Evolutionary conservation across 1,140 invertebrate species (phyloP).

Genomic region (Brachionus sp.): DNA sequence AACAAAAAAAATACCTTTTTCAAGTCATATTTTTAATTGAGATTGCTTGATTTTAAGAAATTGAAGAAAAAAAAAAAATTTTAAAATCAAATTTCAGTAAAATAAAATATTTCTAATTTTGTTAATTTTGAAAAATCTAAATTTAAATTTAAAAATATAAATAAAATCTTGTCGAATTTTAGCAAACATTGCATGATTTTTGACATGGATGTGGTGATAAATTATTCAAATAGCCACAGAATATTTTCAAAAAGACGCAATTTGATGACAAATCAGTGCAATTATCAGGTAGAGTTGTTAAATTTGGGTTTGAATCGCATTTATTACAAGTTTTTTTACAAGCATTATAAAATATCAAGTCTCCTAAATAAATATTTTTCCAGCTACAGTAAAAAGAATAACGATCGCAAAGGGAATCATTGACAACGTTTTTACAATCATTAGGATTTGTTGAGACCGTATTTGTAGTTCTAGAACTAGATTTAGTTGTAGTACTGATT

Average conservation of each 20-base stretch:
- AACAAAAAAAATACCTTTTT: too few relatives aligned
- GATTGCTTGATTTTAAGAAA: too few relatives aligned
- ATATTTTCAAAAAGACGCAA: not conserved
- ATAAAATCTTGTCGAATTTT: not conserved
- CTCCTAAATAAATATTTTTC: not conserved
- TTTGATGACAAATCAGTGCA: not conserved
- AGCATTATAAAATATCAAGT: not conserved
- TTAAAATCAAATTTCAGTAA: too few relatives aligned
- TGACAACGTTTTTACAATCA: not conserved
- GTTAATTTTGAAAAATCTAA: too few relatives aligned
- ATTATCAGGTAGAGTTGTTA: not conserved
- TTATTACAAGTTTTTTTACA: not conserved
- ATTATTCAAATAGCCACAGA: not conserved
- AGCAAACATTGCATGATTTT: not conserved
- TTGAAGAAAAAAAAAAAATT: too few relatives aligned
- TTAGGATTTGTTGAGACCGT: not conserved
- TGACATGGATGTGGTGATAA: not conserved
- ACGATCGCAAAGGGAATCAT: not conserved
- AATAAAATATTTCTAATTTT: too few relatives aligned
- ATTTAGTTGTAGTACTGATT: not conserved
- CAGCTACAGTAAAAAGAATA: not conserved
- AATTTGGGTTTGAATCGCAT: not conserved
- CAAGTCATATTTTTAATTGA: too few relatives aligned
- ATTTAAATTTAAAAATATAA: too few relatives aligned
- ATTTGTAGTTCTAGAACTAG: not conserved